Evolutionary conservation across 2,797 vertebrate genomes (phyloP), one percentile per base, ranked within the genome.

Genomic region (Oryzias dopingdopingensis): DNA sequence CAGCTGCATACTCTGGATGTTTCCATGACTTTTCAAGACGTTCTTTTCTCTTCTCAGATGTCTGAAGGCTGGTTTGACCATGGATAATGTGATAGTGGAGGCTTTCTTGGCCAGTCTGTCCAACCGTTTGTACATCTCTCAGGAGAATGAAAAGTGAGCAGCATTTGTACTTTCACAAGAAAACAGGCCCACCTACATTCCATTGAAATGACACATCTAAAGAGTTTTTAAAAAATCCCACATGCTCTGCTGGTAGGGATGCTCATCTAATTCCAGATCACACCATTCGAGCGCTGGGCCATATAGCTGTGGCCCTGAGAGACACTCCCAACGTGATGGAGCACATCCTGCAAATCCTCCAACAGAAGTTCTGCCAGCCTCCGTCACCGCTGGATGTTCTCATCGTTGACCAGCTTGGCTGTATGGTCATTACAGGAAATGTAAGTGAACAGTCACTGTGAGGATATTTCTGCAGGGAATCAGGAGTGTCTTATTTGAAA

Each of bases 361-460:
- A 99, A 81, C 97, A 98, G 76, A 99, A 98, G 81, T 97, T 99
- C 84, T 99, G 97, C 79, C 97, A 97, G 80, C 96, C 96, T 0
- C 93, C 94, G 0, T 97, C 97, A 22, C 93, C 92, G 23, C 91
- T 99, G 0, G 96, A 99, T 0, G 95, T 99, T 0, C 95, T 99
- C 24, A 98, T 99, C 63, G 90, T 98, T 7, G 97, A 99, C 82
- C 96, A 99, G 80, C 91, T 98, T 3, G 96, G 96, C 72, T 98
- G 97, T 83, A 93, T 99, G 90, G 96, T 98, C 69, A 99, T 99
- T 72, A 96, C 97, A 1, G 97, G 97, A 79, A 97, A 98, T 47
- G 97, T 99, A 89, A 93, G 95, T 72, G 45, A 18, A 49, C 23
- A 52, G 23, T 64, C 3, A n/a, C 10, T 43, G 17, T 16, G 14